Base-by-base conservation (phyloP, 2,888 invertebrate species). In the Baccha elongata region DNA sequence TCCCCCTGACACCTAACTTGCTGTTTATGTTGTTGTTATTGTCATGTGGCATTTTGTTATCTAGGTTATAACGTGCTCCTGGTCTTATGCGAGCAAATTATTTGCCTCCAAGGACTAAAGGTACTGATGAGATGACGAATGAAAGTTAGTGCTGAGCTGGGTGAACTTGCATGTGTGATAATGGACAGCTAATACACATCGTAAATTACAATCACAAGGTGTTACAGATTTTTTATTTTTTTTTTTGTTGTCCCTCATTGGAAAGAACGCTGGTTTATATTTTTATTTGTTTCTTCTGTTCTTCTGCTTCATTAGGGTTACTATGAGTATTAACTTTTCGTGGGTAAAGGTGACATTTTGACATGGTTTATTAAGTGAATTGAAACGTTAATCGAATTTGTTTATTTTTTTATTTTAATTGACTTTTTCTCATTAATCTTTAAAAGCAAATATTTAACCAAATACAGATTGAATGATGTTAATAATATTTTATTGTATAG, bases 181-280 rank as follows among this genome's bases (percentile, higher is more conserved):
- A 83, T 83, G 83, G 78, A 83, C 78, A 78, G 83, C 83, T 83
- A 83, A 83, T 83, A 83, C 83, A 83, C 78, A 72, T 83, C 83
- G 83, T 83, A 83, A 83, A 83, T 83, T 78, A 83, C 83, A 83
- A 83, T 68, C 83, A 62, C 55, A 44, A 72, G 83, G 55, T 83
- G 67, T 64, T 83, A 64, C 78, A 52, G 78, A 72, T 68, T 78
- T 73, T 62, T 75, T 75, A 62, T 35, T 65, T 55, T 19, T 32
- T 40, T 17, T 50, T 35, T 29, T 10, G 0, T 21, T 10, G 8
- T 10, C 19, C 10, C 23, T 58, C 42, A 37, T 58, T 26, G 55
- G 64, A 55, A 15, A 48, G 50, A 19, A 23, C 53, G 44, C 46
- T 55, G 21, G 23, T 44, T 32, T 6, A 15, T 46, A 19, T 46